Evolutionary conservation across 2,888 invertebrate species (phyloP).

Genomic region (Pyralis farinalis): DNA sequence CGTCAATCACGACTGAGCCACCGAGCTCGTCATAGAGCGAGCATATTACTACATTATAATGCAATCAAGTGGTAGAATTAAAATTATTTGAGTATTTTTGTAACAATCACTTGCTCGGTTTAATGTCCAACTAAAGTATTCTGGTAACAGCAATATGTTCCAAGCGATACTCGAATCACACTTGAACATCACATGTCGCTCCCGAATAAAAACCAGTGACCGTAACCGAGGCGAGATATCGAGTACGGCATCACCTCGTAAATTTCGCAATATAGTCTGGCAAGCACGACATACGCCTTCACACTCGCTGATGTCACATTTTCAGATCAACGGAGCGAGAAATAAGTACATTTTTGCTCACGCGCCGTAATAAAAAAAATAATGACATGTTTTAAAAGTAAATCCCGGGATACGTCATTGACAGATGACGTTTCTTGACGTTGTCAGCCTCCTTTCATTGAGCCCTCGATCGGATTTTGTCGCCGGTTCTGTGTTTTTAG

Average conservation of each 20-base stretch:
- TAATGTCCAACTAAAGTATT: background rate
- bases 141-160: background rate
- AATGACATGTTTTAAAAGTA: conserved; percentile 75
- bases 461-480: too few relatives aligned
- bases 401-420: conserved; percentile 51
- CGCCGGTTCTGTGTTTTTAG: too few relatives aligned
- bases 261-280: conserved; percentile 37
- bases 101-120: too few relatives aligned
- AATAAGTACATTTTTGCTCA: conserved; percentile 80
- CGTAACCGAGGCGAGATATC: conserved; percentile 66
- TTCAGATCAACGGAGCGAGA: conserved; percentile 78
- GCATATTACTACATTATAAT: too few relatives aligned
- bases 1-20: too few relatives aligned
- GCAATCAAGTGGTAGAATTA: too few relatives aligned
- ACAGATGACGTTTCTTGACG: conserved; percentile 33
- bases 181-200: conserved; percentile 15
- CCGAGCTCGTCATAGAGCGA: too few relatives aligned
- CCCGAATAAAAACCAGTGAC: conserved; percentile 63
- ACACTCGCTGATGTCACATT: conserved; percentile 77
- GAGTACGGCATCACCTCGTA: conserved; percentile 62
- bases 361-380: conserved; percentile 74
- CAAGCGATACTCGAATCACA: background rate
- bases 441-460: background rate
- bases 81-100: too few relatives aligned
- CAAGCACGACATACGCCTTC: conserved; percentile 46